phyloP scores from a whole-genome alignment of 2,113 vertebrate genomes.

The Rhineura floridana region DNA sequence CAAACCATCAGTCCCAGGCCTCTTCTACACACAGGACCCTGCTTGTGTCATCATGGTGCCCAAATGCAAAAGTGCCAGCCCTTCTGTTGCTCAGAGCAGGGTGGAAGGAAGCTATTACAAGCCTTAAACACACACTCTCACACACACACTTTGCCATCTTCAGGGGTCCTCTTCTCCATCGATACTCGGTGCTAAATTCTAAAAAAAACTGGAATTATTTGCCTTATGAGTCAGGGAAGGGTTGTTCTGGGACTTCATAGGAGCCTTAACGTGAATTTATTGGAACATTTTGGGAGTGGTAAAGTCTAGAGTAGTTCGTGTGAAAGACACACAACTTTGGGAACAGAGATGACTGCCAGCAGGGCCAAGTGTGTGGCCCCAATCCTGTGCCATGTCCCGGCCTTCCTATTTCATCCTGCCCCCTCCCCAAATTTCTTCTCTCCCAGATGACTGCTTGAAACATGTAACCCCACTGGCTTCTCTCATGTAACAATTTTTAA shows the following conservation, averaged over 20 bases:
- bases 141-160: not conserved
- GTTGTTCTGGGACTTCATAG: not conserved
- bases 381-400: conserved; percentile 31
- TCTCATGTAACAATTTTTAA: conserved; percentile 44
- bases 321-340: not conserved
- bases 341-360: conserved; percentile 5
- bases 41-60: conserved; percentile 28
- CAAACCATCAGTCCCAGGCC: not conserved
- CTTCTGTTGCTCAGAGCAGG: not conserved
- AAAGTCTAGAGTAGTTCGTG: not conserved
- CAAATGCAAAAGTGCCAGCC: conserved; percentile 27
- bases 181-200: conserved; percentile 73
- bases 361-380: conserved; percentile 50
- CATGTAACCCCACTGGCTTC: conserved; percentile 48
- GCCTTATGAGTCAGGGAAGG: conserved; percentile 33
- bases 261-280: not conserved
- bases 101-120: conserved; percentile 20
- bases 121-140: conserved; percentile 62
- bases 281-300: not conserved
- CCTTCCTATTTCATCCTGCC: conserved; percentile 1
- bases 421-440: not conserved
- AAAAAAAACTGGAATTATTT: conserved; percentile 27
- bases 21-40: conserved; percentile 21
- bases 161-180: not conserved
- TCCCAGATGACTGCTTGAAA: conserved; percentile 3